Evolutionary conservation across 2,888 invertebrate species (phyloP).

Genomic region (Resseliella maxima): DNA sequence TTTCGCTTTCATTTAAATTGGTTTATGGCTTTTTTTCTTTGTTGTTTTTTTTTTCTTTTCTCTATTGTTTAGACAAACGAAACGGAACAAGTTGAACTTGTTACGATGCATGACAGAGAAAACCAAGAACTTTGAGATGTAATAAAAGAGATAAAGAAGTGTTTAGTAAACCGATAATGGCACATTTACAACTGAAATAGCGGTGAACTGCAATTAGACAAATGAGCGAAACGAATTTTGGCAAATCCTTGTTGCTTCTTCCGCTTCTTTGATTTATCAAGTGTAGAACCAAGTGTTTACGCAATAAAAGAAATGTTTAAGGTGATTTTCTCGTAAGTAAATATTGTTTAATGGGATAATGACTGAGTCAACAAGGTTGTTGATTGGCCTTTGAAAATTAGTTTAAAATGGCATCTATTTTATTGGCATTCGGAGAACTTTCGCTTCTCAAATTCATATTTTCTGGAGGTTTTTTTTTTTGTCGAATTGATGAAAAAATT

Average conservation of each 20-base stretch:
- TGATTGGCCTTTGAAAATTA: conserved; percentile 4
- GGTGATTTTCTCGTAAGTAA: neutral
- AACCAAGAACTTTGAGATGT: neutral
- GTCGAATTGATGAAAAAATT: neutral
- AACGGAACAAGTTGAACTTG: too few relatives aligned
- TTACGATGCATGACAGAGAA: too few relatives aligned
- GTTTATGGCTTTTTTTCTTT: neutral
- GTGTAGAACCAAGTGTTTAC: neutral
- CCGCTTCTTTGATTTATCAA: neutral
- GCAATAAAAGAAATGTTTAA: neutral
- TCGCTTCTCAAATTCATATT: conserved; percentile 11
- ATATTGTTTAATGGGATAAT: neutral
- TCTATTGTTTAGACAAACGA: neutral
- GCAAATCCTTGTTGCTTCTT: neutral
- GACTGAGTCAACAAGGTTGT: neutral
- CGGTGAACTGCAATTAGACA: conserved; percentile 18
- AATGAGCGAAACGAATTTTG: neutral
- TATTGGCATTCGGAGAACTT: neutral
- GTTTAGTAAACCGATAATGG: conserved; percentile 48
- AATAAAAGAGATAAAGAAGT: conserved; percentile 31
- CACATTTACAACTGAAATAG: conserved; percentile 24
- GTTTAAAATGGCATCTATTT: neutral
- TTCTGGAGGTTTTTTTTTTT: neutral
- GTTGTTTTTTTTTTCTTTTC: neutral
- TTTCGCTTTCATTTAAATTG: conserved; percentile 38